These are phyloP conservation scores for Thinocorus orbignyianus DNA, from an alignment of 2,113 vertebrate genomes.

Conservation along the genomic window DNA sequence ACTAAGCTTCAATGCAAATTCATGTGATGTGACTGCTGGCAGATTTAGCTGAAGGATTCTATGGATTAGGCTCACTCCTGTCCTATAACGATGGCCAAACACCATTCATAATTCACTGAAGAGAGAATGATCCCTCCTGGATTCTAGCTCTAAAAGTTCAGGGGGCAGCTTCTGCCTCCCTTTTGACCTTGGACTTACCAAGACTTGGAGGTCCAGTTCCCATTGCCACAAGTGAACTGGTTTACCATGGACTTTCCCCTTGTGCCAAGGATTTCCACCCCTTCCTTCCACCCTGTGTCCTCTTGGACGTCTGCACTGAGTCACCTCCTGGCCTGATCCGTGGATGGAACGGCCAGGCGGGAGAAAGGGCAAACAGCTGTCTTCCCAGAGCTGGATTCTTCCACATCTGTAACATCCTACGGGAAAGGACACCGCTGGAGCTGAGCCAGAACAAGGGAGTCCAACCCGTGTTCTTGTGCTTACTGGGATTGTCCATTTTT, in stretches of 20 bases:
- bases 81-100: not conserved
- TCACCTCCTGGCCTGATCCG: not conserved
- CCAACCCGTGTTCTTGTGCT: not conserved
- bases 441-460: not conserved
- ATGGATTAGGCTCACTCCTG: not conserved
- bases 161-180: not conserved
- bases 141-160: not conserved
- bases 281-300: not conserved
- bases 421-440: not conserved
- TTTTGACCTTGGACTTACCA: not conserved
- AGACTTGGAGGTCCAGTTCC: not conserved
- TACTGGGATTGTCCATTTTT: not conserved
- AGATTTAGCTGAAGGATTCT: slow-evolving; percentile 4
- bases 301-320: not conserved
- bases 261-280: not conserved
- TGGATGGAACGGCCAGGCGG: not conserved
- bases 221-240: not conserved
- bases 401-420: not conserved
- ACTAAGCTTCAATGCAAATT: slow-evolving; percentile 13
- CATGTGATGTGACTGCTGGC: slow-evolving; percentile 10
- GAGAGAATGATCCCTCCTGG: not conserved
- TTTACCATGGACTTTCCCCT: not conserved
- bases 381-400: not conserved
- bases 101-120: not conserved
- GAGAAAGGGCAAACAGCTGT: not conserved